Evolutionary conservation across 1,140 invertebrate species (phyloP).

Genomic region (Myzus persicae): DNA sequence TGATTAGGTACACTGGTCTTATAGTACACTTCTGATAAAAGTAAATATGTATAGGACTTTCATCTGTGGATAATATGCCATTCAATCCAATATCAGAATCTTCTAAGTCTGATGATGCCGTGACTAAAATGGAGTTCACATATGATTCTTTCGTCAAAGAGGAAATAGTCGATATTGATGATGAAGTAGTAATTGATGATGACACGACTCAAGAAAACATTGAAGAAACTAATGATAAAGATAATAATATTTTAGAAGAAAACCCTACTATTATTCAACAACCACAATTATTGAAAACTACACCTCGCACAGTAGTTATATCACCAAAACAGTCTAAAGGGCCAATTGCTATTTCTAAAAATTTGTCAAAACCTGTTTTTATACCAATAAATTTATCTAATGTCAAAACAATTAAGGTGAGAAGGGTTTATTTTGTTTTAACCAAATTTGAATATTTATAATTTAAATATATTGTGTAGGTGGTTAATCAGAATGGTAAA

Average conservation of each 20-base stretch:
- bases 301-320: slow-evolving; percentile 39
- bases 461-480: background rate
- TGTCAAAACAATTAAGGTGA: slow-evolving; percentile 49
- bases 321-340: slow-evolving; percentile 46
- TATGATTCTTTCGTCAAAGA: slow-evolving; percentile 45
- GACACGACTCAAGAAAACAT: background rate
- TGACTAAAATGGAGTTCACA: background rate
- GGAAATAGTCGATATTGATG: slow-evolving; percentile 32
- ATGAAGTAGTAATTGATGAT: background rate
- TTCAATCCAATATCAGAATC: slow-evolving; percentile 38
- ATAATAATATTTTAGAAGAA: background rate
- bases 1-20: background rate
- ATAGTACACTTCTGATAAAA: slow-evolving; percentile 28
- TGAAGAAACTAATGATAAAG: background rate
- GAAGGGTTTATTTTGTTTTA: background rate
- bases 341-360: slow-evolving; percentile 41
- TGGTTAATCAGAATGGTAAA: slow-evolving; percentile 48
- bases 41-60: slow-evolving; percentile 53
- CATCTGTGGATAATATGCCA: slow-evolving; percentile 45
- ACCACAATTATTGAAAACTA: slow-evolving; percentile 52
- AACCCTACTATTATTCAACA: slow-evolving; percentile 44
- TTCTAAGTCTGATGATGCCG: background rate
- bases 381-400: slow-evolving; percentile 56
- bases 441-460: background rate
- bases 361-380: slow-evolving; percentile 54